Evolutionary conservation across 1,140 invertebrate genomes (phyloP), one percentile per base, ranked within the genome.

Genomic region (Eumaeus atala): DNA sequence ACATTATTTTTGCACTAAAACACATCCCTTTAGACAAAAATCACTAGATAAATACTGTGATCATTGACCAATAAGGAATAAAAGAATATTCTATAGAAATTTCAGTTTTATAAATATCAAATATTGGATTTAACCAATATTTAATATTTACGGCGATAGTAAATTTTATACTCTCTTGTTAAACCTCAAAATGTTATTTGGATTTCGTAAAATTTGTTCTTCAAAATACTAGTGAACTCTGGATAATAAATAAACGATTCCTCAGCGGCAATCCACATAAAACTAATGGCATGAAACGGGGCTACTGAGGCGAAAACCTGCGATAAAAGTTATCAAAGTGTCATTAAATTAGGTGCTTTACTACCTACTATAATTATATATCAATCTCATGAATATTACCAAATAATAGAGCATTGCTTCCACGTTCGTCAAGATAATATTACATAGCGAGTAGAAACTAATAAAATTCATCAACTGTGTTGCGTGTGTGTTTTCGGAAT

Each of bases 251-350:
- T 76, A 77, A 76, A 66, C 68, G 72, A 75, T 74, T 78, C 61
- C 67, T 73, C 66, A 73, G 61, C 67, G 69, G 70, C 77, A 74
- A 84, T 80, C 72, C 81, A 72, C 74, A 81, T 82, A 77, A 84
- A 84, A 82, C 81, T 81, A 84, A 84, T 82, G 81, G 79, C 66
- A 76, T 51, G 81, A 82, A 82, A 81, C 69, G 77, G 58, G 74
- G 67, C 81, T 77, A 84, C 66, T 83, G 72, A 82, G 79, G 72
- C 72, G 81, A 78, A 75, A 82, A 81, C 67, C 67, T 67, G 75
- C 73, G 81, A 84, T 84, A 84, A 84, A 84, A 84, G 77, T 84
- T 83, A 83, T 84, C 77, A 84, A 81, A 84, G 62, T 75, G 74
- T 74, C 79, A 74, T 84, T 83, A 84, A 83, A 81, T 81, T 83